A percentile compares a stretch with the other conserved stretches of the same genome.
Evolutionary conservation across 2,797 vertebrate genomes (phyloP).

Genomic region (Sebastes alutus): DNA sequence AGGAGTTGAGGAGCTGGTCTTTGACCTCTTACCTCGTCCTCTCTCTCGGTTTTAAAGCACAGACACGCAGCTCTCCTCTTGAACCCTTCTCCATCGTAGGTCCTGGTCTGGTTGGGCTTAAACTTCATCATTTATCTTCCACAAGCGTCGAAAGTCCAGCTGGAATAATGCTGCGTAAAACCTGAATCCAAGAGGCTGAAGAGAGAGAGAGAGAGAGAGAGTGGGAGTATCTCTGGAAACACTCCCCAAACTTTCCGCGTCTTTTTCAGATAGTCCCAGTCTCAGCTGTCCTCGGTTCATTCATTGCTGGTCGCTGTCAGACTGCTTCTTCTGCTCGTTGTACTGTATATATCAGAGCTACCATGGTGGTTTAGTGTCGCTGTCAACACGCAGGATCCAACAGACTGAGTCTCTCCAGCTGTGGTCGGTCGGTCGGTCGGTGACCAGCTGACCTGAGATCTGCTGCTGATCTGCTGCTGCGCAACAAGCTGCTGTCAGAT

Average conservation of each 20-base stretch:
- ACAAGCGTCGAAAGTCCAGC: not conserved
- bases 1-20: too few species aligned
- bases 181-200: not conserved
- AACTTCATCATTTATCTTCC: slow-evolving; percentile 93
- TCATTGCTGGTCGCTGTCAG: slow-evolving; percentile 25
- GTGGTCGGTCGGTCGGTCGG: not conserved
- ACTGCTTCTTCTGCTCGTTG: slow-evolving; percentile 6
- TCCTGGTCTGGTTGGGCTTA: slow-evolving; percentile 97
- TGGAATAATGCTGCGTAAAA: not conserved
- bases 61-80: slow-evolving; percentile 94
- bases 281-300: not conserved
- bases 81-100: slow-evolving; percentile 95
- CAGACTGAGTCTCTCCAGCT: slow-evolving; percentile 20
- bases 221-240: not conserved
- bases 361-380: slow-evolving; percentile 42
- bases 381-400: slow-evolving; percentile 56
- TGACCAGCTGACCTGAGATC: slow-evolving; percentile 50
- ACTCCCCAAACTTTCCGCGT: not conserved
- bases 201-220: not conserved
- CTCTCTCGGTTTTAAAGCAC: slow-evolving; percentile 90
- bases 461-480: slow-evolving; percentile 33
- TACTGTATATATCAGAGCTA: not conserved
- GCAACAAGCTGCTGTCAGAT: slow-evolving; percentile 21
- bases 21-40: slow-evolving; percentile 89
- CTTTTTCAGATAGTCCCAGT: slow-evolving; percentile 13